Evolutionary conservation across 92 coral and sea anemone species (phyloP).

Genomic region (Plumapathes pennacea): DNA sequence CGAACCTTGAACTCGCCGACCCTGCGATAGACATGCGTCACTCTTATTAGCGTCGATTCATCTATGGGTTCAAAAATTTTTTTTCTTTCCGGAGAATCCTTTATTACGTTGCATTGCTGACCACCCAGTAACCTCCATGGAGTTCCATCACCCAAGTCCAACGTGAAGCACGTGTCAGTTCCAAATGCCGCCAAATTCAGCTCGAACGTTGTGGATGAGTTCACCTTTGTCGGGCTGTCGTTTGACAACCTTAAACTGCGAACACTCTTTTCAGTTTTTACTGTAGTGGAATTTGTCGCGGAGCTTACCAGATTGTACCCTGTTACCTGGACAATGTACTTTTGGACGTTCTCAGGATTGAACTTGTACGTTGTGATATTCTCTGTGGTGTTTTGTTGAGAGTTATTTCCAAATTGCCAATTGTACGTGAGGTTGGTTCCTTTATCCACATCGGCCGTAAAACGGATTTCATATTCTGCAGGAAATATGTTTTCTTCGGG

Average conservation of each 20-base stretch:
- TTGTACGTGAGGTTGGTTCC: slow-evolving; percentile 69
- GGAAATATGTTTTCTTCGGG: slow-evolving; percentile 41
- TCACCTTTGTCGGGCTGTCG: slow-evolving; percentile 64
- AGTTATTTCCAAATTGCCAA: slow-evolving; percentile 45
- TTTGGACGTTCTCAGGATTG: neutral
- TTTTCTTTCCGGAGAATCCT: neutral
- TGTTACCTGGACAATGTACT: slow-evolving; percentile 42
- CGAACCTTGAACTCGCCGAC: slow-evolving; percentile 52
- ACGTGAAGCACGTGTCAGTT: slow-evolving; percentile 55
- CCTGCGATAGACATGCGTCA: slow-evolving; percentile 28
- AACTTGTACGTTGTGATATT: slow-evolving; percentile 25
- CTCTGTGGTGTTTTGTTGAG: slow-evolving; percentile 16
- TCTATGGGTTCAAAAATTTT: neutral
- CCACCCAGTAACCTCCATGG: slow-evolving; percentile 55
- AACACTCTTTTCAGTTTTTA: slow-evolving; percentile 44
- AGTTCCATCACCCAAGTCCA: slow-evolving; percentile 59
- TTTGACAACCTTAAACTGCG: slow-evolving; percentile 21
- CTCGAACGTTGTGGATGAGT: slow-evolving; percentile 27
- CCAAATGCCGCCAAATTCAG: slow-evolving; percentile 62
- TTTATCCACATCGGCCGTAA: slow-evolving; percentile 53
- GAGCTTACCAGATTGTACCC: slow-evolving; percentile 66
- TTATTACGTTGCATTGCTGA: slow-evolving; percentile 13
- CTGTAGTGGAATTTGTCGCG: neutral
- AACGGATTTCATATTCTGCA: slow-evolving; percentile 57
- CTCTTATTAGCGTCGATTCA: slow-evolving; percentile 4